Conservation (phyloP, 2,797 vertebrate genomes). For the Hipposideros larvatus region DNA sequence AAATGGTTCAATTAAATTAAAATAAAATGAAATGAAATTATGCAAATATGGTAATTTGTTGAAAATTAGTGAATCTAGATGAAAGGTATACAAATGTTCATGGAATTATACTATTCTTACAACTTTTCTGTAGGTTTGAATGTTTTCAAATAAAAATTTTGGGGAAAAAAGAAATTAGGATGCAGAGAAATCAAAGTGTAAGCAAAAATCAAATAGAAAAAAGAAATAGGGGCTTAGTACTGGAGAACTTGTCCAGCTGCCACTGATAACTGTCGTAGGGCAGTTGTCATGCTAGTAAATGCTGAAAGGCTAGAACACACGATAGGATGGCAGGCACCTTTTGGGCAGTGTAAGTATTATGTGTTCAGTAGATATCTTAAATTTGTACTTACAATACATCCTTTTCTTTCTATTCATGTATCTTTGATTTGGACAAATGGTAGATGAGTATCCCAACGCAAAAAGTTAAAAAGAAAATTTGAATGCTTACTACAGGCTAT, state of each 20-base stretch:
- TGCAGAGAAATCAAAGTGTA: background rate
- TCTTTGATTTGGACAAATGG: background rate
- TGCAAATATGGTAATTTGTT: background rate
- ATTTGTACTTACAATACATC: background rate
- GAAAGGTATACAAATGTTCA: background rate
- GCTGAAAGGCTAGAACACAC: background rate
- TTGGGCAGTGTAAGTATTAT: background rate
- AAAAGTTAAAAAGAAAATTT: background rate
- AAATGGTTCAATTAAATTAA: background rate
- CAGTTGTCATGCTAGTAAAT: background rate
- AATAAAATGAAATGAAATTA: background rate
- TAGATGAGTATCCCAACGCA: background rate
- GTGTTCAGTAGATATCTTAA: background rate
- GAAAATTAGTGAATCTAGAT: background rate
- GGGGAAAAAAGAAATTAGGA: background rate
- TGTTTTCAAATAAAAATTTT: constrained; percentile 9
- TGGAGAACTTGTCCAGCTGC: background rate
- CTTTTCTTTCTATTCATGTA: background rate
- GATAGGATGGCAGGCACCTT: background rate
- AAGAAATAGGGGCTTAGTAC: background rate
- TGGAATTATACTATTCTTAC: background rate
- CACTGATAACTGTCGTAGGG: background rate
- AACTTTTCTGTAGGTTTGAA: constrained; percentile 26
- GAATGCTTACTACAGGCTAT: background rate
- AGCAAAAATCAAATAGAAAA: background rate